A percentile compares a stretch with the other conserved stretches of the same genome.
Conservation (phyloP, 2,113 vertebrate species). For the Sigmodon hispidus region DNA sequence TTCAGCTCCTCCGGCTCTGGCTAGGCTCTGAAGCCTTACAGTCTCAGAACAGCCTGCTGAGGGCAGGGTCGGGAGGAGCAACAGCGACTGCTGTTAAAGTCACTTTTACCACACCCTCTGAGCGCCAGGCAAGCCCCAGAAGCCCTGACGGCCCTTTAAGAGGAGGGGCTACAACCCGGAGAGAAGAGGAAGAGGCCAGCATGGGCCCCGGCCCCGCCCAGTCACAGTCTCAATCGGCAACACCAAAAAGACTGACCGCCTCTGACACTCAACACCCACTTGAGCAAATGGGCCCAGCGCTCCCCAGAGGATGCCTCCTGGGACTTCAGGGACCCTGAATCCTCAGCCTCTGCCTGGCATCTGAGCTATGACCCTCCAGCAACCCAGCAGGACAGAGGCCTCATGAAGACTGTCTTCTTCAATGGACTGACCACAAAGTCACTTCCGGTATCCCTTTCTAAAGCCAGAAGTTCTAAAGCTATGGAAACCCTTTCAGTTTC, state of each 20-base stretch:
- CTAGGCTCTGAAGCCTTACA: neutral
- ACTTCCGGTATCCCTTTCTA: neutral
- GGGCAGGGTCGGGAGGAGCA: constrained; percentile 2
- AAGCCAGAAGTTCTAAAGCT: neutral
- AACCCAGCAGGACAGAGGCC: too few species aligned
- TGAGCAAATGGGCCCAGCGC: neutral
- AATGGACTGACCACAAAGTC: neutral
- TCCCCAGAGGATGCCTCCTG: neutral
- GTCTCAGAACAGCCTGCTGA: neutral
- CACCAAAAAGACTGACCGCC: neutral
- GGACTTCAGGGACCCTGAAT: neutral
- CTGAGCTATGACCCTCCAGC: neutral
- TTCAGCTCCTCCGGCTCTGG: neutral
- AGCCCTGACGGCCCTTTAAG: constrained; percentile 62
- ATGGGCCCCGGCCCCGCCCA: neutral
- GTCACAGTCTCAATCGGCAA: neutral
- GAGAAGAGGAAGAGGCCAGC: neutral
- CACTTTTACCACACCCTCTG: neutral
- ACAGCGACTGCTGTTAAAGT: constrained; percentile 28
- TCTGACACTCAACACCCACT: neutral
- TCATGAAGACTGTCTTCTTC: neutral
- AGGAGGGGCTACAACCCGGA: constrained; percentile 66
- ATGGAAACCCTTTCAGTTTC: neutral
- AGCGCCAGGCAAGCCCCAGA: neutral
- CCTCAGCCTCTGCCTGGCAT: neutral